phyloP scores from a whole-genome alignment of 2,888 invertebrate genomes.

The Drosophila falleni region DNA sequence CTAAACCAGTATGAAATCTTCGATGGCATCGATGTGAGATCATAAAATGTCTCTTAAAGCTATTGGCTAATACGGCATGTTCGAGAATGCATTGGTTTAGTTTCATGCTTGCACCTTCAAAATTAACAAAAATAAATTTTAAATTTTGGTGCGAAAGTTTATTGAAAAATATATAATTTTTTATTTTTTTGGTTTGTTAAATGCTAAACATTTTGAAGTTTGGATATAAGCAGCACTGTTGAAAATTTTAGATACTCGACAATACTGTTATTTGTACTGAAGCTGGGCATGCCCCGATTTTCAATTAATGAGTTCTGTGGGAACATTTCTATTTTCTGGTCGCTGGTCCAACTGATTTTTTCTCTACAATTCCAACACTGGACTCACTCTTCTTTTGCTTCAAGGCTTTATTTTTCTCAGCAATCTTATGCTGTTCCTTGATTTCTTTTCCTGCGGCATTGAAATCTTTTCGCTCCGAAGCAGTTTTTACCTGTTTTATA shows the following conservation, averaged over 20 bases:
- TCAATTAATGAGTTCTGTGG: not conserved
- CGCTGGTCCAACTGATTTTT: not conserved
- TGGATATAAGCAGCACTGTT: not conserved
- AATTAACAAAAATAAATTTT: not conserved
- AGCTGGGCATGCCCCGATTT: constrained; percentile 1
- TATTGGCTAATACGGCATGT: constrained; percentile 2
- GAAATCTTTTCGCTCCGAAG: not conserved
- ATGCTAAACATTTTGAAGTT: constrained; percentile 17
- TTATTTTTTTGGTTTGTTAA: constrained; percentile 4
- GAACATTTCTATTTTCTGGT: not conserved
- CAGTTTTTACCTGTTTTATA: not conserved
- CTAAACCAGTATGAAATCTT: not conserved
- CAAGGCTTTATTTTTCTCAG: not conserved
- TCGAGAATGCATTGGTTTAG: constrained; percentile 27
- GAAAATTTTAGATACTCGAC: constrained; percentile 4
- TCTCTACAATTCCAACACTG: not conserved
- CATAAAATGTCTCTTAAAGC: not conserved
- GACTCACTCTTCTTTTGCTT: not conserved
- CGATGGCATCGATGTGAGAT: not conserved
- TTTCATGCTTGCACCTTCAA: constrained; percentile 25
- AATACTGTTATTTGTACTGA: not conserved
- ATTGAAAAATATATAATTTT: not conserved
- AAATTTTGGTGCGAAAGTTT: constrained; percentile 5
- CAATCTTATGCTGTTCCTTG: not conserved
- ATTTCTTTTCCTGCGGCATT: not conserved